These are phyloP conservation scores for Apis cerana DNA, from an alignment of 1,140 invertebrate species.

Conservation along the genomic window DNA sequence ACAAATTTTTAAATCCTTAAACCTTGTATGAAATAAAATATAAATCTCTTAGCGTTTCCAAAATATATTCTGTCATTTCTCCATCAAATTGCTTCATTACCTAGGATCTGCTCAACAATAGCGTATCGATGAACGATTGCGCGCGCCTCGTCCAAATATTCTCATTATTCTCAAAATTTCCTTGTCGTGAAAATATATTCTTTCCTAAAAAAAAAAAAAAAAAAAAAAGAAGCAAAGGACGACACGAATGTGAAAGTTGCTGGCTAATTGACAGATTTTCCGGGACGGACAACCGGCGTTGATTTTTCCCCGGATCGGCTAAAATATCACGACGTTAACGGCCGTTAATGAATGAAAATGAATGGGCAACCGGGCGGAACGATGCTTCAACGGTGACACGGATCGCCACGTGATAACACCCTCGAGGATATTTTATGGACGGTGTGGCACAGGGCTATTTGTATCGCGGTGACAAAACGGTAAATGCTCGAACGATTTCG, in stretches of 20 bases:
- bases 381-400: constrained; percentile 57
- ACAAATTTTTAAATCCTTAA: no score
- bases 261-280: constrained; percentile 36
- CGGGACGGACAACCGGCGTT: not conserved
- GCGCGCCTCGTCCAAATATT: not conserved
- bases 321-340: constrained; percentile 53
- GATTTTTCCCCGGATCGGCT: constrained; percentile 21
- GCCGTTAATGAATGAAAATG: constrained; percentile 63
- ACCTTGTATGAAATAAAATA: no score
- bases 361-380: constrained; percentile 40
- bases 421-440: constrained; percentile 53
- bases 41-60: not conserved
- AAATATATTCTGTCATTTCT: constrained; percentile 10
- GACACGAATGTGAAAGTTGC: not conserved
- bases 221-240: no score
- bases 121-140: constrained; percentile 1
- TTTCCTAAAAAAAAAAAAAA: no score
- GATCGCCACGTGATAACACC: constrained; percentile 51
- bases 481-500: constrained; percentile 52
- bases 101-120: not conserved
- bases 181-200: no score
- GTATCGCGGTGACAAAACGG: constrained; percentile 53
- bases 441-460: constrained; percentile 30
- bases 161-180: no score
- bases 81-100: not conserved